Conservation (phyloP, 2,888 invertebrate genomes). For the Steinernema scapterisci region DNA sequence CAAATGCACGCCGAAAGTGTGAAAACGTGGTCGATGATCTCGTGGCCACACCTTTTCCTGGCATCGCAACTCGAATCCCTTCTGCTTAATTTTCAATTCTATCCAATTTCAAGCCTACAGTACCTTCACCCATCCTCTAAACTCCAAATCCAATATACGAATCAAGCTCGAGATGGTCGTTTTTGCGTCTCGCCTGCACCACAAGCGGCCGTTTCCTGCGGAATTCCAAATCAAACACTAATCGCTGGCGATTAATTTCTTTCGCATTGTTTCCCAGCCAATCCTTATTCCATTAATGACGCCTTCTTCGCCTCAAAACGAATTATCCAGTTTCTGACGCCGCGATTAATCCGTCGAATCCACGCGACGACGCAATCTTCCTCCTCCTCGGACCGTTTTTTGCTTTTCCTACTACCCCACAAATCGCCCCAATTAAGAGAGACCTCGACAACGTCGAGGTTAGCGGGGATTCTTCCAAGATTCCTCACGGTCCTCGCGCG, state of each 20-base stretch:
- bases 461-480: neutral
- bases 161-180: too few species aligned
- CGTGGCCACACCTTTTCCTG: too few species aligned
- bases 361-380: constrained; percentile 13
- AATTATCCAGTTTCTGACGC: neutral
- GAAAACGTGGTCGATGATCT: too few species aligned
- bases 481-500: neutral
- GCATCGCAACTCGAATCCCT: too few species aligned
- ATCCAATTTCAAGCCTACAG: neutral
- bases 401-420: neutral
- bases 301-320: constrained; percentile 5
- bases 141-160: too few species aligned
- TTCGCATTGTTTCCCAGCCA: constrained; percentile 18
- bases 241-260: neutral
- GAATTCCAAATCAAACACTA: constrained; percentile 9
- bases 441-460: neutral
- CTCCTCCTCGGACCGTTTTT: neutral
- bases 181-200: too few species aligned
- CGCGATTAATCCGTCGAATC: constrained; percentile 19
- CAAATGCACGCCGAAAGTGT: too few species aligned
- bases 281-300: constrained; percentile 24
- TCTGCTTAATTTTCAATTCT: too few species aligned
- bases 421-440: neutral
- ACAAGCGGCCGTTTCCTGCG: neutral
- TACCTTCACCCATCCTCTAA: neutral